A percentile compares a stretch with the other conserved stretches of the same genome.
These are phyloP conservation scores for Styela clava DNA, from an alignment of 23 tunicate species.

Conservation along the genomic window DNA sequence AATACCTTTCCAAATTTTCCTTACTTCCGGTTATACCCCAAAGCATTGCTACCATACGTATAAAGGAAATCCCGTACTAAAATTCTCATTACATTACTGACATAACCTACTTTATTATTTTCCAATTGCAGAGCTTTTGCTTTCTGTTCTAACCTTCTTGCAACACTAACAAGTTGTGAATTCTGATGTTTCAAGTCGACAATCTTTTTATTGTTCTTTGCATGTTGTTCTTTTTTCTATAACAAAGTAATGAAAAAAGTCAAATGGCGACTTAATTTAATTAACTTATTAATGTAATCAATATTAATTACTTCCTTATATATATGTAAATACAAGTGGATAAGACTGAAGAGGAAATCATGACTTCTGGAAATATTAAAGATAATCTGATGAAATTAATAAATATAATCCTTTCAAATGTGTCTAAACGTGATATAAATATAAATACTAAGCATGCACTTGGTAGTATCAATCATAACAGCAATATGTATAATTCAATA, in stretches of 20 bases:
- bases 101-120: constrained; percentile 45
- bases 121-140: constrained; percentile 66
- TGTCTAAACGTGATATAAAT: too few species aligned
- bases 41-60: too few species aligned
- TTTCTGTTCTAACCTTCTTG: constrained; percentile 65
- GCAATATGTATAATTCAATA: too few species aligned
- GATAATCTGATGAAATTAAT: background rate
- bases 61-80: too few species aligned
- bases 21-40: too few species aligned
- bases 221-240: constrained; percentile 41
- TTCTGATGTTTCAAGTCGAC: constrained; percentile 53
- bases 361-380: background rate
- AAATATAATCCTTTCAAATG: too few species aligned
- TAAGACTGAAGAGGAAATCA: background rate
- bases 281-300: too few species aligned
- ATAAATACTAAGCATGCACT: too few species aligned
- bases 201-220: constrained; percentile 56
- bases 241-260: background rate
- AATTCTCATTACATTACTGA: too few species aligned
- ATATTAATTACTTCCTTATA: background rate
- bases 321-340: background rate
- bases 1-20: too few species aligned
- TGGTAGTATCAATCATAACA: too few species aligned
- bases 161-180: constrained; percentile 62
- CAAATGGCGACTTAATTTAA: too few species aligned